These are phyloP conservation scores for Zalophus californianus DNA, from an alignment of 2,797 vertebrate genomes.

Conservation along the genomic window DNA sequence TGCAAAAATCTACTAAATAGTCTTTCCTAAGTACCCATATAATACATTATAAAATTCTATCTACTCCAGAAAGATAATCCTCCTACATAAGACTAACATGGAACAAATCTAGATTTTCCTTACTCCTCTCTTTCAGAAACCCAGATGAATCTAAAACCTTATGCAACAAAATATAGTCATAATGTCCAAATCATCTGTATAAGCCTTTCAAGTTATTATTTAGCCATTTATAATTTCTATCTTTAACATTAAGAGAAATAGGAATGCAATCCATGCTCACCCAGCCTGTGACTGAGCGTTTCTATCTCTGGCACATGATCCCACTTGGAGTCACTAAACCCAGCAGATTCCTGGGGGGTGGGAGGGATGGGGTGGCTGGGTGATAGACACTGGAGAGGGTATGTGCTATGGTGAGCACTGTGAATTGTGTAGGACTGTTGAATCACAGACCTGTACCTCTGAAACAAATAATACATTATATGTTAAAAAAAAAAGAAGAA, in stretches of 20 bases:
- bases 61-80: background rate
- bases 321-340: no score
- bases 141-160: background rate
- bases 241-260: background rate
- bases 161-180: background rate
- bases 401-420: no score
- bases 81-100: background rate
- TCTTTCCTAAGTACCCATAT: background rate
- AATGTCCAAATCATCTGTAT: background rate
- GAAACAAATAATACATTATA: no score
- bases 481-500: no score
- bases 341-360: no score
- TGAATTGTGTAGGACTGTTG: no score
- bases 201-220: background rate
- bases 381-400: no score
- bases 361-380: no score
- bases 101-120: conserved; percentile 19
- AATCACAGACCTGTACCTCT: no score
- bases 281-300: no score
- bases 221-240: background rate
- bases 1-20: background rate
- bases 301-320: no score
- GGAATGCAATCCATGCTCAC: background rate
- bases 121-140: conserved; percentile 9
- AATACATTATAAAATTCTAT: background rate